phyloP scores from a whole-genome alignment of 2,888 invertebrate species.

The Octonoba sinensis region DNA sequence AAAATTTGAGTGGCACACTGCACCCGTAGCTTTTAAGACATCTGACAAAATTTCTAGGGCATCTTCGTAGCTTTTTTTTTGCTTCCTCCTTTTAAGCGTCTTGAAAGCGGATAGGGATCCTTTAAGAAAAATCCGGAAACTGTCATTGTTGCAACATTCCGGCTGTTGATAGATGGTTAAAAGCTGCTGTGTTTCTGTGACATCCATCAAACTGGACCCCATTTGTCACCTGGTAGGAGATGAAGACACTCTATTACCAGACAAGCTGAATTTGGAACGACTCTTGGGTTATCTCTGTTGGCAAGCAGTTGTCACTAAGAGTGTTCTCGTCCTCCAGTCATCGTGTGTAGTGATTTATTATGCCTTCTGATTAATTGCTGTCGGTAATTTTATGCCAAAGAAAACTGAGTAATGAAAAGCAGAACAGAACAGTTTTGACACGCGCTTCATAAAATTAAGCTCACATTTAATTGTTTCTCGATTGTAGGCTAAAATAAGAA shows the following conservation, averaged over 20 bases:
- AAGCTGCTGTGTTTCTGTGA: constrained; percentile 36
- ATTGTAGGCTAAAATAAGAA: too few relatives aligned
- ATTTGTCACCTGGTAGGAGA: constrained; percentile 45
- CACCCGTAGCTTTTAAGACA: neutral
- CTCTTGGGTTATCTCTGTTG: constrained; percentile 34
- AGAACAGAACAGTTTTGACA: too few relatives aligned
- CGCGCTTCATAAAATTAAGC: too few relatives aligned
- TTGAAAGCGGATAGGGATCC: constrained; percentile 24
- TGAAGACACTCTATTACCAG: constrained; percentile 47
- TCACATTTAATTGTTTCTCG: too few relatives aligned
- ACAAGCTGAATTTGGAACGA: constrained; percentile 42
- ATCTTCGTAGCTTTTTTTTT: neutral
- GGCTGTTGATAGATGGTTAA: constrained; percentile 51
- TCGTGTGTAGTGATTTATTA: constrained; percentile 36
- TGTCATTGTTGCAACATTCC: constrained; percentile 50
- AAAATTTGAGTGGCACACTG: neutral
- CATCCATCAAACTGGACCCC: constrained; percentile 44
- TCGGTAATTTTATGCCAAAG: constrained; percentile 27
- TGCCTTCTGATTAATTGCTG: constrained; percentile 25
- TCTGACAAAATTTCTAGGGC: constrained; percentile 26
- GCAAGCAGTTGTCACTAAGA: constrained; percentile 31
- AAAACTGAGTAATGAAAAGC: neutral
- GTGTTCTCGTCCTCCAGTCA: constrained; percentile 16
- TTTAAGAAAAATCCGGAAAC: constrained; percentile 40
- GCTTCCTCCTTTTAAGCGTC: constrained; percentile 23